These are phyloP conservation scores for Synergus gifuensis DNA, from an alignment of 2,888 invertebrate genomes.

Conservation along the genomic window DNA sequence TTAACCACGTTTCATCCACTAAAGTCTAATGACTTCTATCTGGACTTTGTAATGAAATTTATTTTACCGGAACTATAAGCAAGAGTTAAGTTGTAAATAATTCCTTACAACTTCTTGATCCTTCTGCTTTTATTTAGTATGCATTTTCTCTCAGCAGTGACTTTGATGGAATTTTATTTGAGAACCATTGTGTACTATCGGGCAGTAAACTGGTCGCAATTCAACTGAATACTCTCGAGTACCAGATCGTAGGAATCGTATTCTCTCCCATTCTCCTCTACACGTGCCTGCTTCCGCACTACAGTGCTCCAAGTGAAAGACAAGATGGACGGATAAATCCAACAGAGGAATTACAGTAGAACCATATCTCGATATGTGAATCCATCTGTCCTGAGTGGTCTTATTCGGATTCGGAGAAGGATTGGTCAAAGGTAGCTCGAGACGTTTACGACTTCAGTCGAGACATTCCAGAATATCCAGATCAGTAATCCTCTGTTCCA, in stretches of 20 bases:
- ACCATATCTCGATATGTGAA: slow-evolving; percentile 7
- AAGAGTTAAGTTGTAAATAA: no score
- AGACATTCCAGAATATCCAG: slow-evolving; percentile 51
- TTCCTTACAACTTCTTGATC: background rate
- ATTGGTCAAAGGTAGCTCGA: slow-evolving; percentile 38
- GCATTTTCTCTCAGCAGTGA: background rate
- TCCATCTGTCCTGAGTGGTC: slow-evolving; percentile 4
- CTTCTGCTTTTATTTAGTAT: background rate
- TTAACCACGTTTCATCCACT: background rate
- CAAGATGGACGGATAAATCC: slow-evolving; percentile 3
- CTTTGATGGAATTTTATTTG: background rate
- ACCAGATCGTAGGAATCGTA: slow-evolving; percentile 17
- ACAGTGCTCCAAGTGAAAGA: slow-evolving; percentile 9
- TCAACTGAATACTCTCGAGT: background rate
- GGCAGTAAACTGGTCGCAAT: slow-evolving; percentile 21
- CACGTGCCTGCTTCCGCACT: slow-evolving; percentile 28
- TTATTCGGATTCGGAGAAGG: slow-evolving; percentile 17
- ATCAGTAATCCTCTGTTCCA: slow-evolving; percentile 56
- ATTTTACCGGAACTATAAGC: no score
- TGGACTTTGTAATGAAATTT: no score
- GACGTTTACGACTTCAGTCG: background rate
- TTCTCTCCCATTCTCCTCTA: slow-evolving; percentile 12
- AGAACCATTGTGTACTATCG: slow-evolving; percentile 11
- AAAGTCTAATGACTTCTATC: background rate
- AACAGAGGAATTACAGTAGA: background rate